phyloP scores from a whole-genome alignment of 2,888 invertebrate species.

The Temnothorax unifasciatus region DNA sequence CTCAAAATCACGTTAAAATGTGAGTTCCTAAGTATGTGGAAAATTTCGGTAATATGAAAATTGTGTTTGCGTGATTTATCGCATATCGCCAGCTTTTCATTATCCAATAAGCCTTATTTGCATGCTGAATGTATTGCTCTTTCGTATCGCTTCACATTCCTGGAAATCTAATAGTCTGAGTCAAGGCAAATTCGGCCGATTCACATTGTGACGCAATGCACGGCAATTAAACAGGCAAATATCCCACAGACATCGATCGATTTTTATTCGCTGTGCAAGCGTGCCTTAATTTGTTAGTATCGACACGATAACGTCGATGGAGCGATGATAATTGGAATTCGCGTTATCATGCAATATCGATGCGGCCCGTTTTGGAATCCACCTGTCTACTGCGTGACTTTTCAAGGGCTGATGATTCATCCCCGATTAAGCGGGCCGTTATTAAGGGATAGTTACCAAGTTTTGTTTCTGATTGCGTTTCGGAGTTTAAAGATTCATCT shows the following conservation, averaged over 20 bases:
- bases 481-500: neutral
- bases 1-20: neutral
- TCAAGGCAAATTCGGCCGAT: conserved; percentile 9
- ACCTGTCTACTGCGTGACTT: conserved; percentile 42
- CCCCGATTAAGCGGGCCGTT: conserved; percentile 14
- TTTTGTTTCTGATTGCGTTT: neutral
- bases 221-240: conserved; percentile 24
- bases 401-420: conserved; percentile 54
- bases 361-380: conserved; percentile 29
- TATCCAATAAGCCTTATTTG: neutral
- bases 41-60: neutral
- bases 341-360: conserved; percentile 31
- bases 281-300: conserved; percentile 28
- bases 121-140: neutral
- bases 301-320: conserved; percentile 15
- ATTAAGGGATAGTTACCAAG: neutral
- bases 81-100: neutral
- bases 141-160: neutral
- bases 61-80: neutral
- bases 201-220: conserved; percentile 1
- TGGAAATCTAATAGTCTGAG: neutral
- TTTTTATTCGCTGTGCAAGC: conserved; percentile 21
- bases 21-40: neutral
- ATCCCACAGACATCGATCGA: conserved; percentile 5
- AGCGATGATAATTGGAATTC: conserved; percentile 42